These are phyloP conservation scores for Campaea margaritaria DNA, from an alignment of 2,888 invertebrate genomes.

Conservation along the genomic window DNA sequence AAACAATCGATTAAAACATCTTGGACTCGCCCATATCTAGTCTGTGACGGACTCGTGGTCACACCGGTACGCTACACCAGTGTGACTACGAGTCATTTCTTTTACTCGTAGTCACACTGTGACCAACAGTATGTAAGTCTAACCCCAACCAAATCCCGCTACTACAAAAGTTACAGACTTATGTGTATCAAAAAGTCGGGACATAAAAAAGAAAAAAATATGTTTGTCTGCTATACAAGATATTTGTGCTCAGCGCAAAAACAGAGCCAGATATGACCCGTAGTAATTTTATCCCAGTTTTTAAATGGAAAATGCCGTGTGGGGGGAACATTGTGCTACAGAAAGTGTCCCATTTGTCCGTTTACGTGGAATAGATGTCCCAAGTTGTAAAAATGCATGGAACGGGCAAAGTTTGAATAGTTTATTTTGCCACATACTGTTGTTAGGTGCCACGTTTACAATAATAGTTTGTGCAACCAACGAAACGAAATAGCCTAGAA, in stretches of 20 bases:
- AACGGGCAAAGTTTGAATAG: no score
- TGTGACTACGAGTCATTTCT: no score
- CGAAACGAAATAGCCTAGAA: no score
- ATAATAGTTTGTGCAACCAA: no score
- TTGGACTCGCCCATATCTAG: no score
- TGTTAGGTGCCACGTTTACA: no score
- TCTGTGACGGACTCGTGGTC: no score
- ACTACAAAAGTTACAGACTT: conserved; percentile 20
- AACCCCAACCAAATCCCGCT: conserved; percentile 21
- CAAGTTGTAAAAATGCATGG: no score
- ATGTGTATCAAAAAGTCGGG: conserved; percentile 17
- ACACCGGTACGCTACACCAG: no score
- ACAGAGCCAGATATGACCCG: conserved; percentile 45
- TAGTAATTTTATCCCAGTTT: conserved; percentile 35
- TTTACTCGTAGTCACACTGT: no score
- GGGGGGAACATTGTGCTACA: not conserved
- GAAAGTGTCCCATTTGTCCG: not conserved
- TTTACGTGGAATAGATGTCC: not conserved
- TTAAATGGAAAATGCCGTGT: conserved; percentile 7
- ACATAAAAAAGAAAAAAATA: conserved; percentile 8
- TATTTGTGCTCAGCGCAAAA: conserved; percentile 28
- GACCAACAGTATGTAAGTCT: conserved; percentile 4
- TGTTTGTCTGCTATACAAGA: conserved; percentile 37
- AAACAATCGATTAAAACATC: no score
- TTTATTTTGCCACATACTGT: no score